Base-by-base conservation (phyloP, 2,113 vertebrate genomes). In the Shinisaurus crocodilurus region DNA sequence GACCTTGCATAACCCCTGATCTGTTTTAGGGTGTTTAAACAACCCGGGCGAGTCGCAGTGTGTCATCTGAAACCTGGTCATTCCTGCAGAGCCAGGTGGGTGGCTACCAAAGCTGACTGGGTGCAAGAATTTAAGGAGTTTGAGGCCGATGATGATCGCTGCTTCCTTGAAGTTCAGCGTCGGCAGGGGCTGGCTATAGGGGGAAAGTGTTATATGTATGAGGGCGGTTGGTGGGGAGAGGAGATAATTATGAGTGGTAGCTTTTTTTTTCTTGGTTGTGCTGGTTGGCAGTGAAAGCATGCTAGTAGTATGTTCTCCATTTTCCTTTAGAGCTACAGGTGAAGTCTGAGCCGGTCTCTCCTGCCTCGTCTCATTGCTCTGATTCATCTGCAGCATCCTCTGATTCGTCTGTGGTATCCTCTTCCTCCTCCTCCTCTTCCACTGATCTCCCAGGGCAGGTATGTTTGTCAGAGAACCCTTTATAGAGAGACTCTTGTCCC, bases 331-430 rank as follows among this genome's bases (percentile, higher is more conserved):
- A 98, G 95, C 97, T 98, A 72, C 97, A 98, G 95, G 98, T 99
- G 93, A 99, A 99, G 93, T 97, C 98, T 0, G 98, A 99, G 91
- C 98, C 98, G 1, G 97, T 96, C 0, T 99, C 98, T 8, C 98
- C 98, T 0, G 96, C 97, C 0, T 98, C 98, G 0, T 98, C 98
- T 0, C 97, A 97, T 3, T 93, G 89, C n/a, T 98, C 98, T 0
- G 97, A 98, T 87, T 97, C 96, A 82, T 98, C 98, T 0, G 92
- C 29, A 3, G n/a, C 23, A 3, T 82, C 75, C 94, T 89, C 48
- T 0, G 65, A 85, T 85, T 85, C 63, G 5, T 89, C 88, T 8
- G 72, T 27, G 7, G 50, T 15, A 3, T 82, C 80, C 5, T 87
- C 72, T 25, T 13, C 94, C 1, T 7, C 93, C 0, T 89, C 96